Conservation (phyloP, 2,888 invertebrate genomes). For the Cinara cedri region DNA sequence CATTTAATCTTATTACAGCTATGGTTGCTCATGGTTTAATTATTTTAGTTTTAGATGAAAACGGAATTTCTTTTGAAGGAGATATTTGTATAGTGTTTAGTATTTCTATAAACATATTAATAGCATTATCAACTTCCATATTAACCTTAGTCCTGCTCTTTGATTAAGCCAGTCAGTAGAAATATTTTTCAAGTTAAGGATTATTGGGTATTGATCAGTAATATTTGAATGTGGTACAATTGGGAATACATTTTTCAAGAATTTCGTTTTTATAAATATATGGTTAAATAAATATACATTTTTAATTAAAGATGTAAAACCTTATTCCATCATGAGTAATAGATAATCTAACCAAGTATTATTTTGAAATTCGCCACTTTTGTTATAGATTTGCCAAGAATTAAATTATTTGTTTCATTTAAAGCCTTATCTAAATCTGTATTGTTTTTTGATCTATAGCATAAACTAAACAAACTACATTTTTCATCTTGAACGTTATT, state of each 20-base stretch:
- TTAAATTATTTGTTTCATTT: not conserved
- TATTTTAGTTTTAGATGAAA: too few relatives aligned
- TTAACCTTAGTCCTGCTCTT: too few relatives aligned
- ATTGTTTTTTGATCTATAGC: not conserved
- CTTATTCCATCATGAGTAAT: conserved; percentile 17
- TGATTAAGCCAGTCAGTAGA: not conserved
- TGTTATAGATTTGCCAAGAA: not conserved
- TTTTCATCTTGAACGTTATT: not conserved
- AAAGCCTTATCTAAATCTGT: not conserved
- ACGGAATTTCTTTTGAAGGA: too few relatives aligned
- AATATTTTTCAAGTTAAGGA: not conserved
- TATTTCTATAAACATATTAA: too few relatives aligned
- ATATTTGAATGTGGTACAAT: not conserved
- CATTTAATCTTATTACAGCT: too few relatives aligned
- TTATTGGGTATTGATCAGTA: not conserved
- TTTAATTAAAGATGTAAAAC: not conserved
- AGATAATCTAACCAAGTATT: conserved; percentile 14
- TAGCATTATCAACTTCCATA: too few relatives aligned
- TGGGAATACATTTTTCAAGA: not conserved
- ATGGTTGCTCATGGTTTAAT: too few relatives aligned
- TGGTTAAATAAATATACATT: not conserved
- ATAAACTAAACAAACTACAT: not conserved
- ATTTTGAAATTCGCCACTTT: conserved; percentile 11
- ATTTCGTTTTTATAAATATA: not conserved
- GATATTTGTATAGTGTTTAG: too few relatives aligned